Evolutionary conservation across 2,888 invertebrate genomes (phyloP), one percentile per base, ranked within the genome.

Genomic region (Hermaeophaga mercurialis): DNA sequence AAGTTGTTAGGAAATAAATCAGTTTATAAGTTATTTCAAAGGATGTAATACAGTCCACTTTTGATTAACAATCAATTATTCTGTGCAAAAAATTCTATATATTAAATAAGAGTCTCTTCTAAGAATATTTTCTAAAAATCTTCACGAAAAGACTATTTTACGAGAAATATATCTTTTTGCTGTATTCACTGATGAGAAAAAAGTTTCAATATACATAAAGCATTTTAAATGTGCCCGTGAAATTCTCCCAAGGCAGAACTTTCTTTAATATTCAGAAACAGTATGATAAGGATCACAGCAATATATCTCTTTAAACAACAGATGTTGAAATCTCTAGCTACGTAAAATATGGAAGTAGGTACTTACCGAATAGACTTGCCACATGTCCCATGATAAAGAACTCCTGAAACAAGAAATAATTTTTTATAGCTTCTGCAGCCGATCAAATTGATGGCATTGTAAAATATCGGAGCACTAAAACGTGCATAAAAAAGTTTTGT

Each of bases 391-490:
- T 41, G 33, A 50, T 14, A 33, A 41, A 39, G 17, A 28, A 19
- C 14, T 31, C 22, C 50, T 50, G 41, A 41, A 50, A 50, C 31
- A 50, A 50, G 19, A 41, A 50, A 41, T 19, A 41, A 17, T 43
- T 50, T 50, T 41, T 31, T 41, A 50, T 18, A 12, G 11, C 38
- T 19, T 5, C n/a, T 38, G 11, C 14, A 36, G 36, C 34, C 24
- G 36, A 22, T 47, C 47, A 17, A 24, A 22, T 47, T 47, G 18
- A 47, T 36, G 26, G 38, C 47, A 47, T 24, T 36, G 38, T 38
- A 17, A 48, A 48, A 48, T 48, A 48, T 47, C 34, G 8, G 12
- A 47, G 22, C 47, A 18, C 18, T 47, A 36, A 47, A 33, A 46
- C 18, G 9, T 11, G 33, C 46, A 33, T 46, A 46, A 46, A 46